Evolutionary conservation across 53 echinoderm and acorn worm species (phyloP), one percentile per base, ranked within the genome.

Genomic region (Temnopleurus reevesii): DNA sequence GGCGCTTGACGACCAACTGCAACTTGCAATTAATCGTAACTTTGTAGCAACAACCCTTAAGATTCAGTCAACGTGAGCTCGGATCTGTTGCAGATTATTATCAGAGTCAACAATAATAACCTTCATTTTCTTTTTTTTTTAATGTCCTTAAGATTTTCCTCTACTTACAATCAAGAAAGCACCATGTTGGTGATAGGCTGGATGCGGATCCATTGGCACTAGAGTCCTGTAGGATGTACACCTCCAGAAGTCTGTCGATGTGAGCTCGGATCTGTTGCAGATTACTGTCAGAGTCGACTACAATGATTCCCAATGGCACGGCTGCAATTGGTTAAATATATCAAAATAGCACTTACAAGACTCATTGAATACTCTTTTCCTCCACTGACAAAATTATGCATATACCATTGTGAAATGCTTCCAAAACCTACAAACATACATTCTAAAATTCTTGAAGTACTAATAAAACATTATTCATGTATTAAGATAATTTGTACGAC

Each of bases 171-270:
- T 99, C 99, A 36, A 99, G 91, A 88, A 99, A 99, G 80, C 99
- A 99, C 99, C 99, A 99, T 9, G 93, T 99, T 21, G 99, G 99
- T 56, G 99, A 99, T 31, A 99, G 96, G 84, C 99, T 99, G 21
- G 95, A 95, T 53, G 94, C 94, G 25, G 95, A 95, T 23, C 99
- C 99, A 84, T 99, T 99, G 83, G 99, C 96, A 76, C 92, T 95
- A 77, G 93, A 94, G 53, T 99, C 99, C 63, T 99, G 99, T 10
- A 99, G 86, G 81, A 99, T 99, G 76, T 95, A 99, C 38, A 99
- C 99, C 77, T 99, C 99, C 28, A 99, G 90, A 9, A 99, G 90
- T 28, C 99, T 90, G 83, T 99, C 95, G n/a, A 99, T 99, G 90
- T 98, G 99, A 57, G 99, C 99, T 55, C 99, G 92, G 81, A 99